Base-by-base conservation (phyloP, 2,888 invertebrate genomes). In the Synanthedon andrenaeformis region DNA sequence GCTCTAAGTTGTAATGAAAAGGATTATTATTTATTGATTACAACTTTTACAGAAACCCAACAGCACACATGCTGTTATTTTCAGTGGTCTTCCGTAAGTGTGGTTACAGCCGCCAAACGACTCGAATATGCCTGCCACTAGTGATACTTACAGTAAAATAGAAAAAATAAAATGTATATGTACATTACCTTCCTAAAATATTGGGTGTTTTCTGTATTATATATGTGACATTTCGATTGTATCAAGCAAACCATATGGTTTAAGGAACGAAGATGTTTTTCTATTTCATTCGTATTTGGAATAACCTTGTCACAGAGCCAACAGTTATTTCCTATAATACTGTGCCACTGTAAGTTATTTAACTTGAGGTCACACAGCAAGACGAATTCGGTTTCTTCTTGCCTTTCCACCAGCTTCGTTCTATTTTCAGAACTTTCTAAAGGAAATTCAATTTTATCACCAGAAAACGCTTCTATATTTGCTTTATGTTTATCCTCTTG, bases 221-320 rank as follows among this genome's bases (percentile, higher is more conserved):
- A 59, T 10, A 65, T 60, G 12, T 17, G 8, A 49, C 23, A 19
- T 57, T 65, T 57, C 53, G 66, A 58, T 52, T 70, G 66, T 41
- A 75, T 71, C 51, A 79, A 54, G 4, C 68, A 69, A 5, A 78
- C 56, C 51, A 76, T 57, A 59, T 82, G 82, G 3, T 61, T 60
- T 5, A 62, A 53, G 12, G 52, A 42, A 2, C 10, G 48, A 3
- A 70, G 58, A 57, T 82, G 82, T 11, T 56, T 53, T 1, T 58
- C 53, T 57, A 82, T 81, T 11, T 56, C 53, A 1, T 58, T 53
- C 4, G 58, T 13, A 54, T 62, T 55, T 2, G 56, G 49, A 0
- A 70, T 62, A 48, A 12, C 41, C 3, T 53, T 52, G 51, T 67
- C 54, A 53, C 82, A 82, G 4, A 81, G 12, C 2, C 67, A 49